Evolutionary conservation across 2,888 invertebrate species (phyloP).

Genomic region (Cantharis rustica): DNA sequence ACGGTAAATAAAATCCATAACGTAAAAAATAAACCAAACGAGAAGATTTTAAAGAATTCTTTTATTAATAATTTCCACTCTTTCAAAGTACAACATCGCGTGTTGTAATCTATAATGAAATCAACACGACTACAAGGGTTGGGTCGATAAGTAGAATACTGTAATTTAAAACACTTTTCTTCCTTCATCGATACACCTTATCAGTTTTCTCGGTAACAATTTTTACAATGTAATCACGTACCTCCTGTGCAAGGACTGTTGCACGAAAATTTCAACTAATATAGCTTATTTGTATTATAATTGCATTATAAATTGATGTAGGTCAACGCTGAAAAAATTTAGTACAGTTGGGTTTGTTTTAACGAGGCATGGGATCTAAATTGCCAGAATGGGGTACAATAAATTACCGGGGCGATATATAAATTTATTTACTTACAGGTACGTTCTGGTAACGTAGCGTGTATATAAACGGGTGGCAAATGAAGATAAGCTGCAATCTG

Average conservation of each 20-base stretch:
- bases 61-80: conserved; percentile 29
- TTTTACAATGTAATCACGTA: conserved; percentile 19
- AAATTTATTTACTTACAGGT: conserved; percentile 27
- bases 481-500: conserved; percentile 33
- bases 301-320: neutral
- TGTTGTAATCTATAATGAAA: conserved; percentile 33
- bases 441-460: conserved; percentile 30
- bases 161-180: conserved; percentile 33
- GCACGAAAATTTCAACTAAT: neutral
- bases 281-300: neutral
- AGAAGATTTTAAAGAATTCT: conserved; percentile 4
- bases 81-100: conserved; percentile 28
- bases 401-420: conserved; percentile 9
- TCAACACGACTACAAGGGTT: conserved; percentile 29
- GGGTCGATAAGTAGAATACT: conserved; percentile 27
- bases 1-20: neutral
- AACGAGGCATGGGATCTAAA: neutral
- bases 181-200: conserved; percentile 30
- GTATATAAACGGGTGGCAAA: conserved; percentile 37
- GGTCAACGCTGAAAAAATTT: neutral
- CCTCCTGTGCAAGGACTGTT: neutral
- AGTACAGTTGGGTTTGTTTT: neutral
- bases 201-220: conserved; percentile 23
- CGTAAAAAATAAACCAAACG: neutral
- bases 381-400: neutral